Evolutionary conservation across 2,113 vertebrate species (phyloP), one percentile per base, ranked within the genome.

Genomic region (Sinocyclocheilus anshuiensis): DNA sequence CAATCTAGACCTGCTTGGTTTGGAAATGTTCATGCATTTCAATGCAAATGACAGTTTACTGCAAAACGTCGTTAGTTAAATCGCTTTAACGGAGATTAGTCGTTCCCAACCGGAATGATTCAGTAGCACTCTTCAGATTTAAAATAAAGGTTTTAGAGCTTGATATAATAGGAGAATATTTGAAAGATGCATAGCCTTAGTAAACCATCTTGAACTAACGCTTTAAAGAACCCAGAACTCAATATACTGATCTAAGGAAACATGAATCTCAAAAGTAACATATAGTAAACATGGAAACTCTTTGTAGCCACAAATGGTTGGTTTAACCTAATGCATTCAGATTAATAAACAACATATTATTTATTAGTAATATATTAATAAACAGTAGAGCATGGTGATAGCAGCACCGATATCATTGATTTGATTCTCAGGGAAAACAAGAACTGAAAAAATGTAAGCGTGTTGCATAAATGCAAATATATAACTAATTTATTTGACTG

Each of bases 31-130:
- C 57, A 15, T 24, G 55, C n/a, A 45, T 36, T 80, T 80, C 15
- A 42, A 63, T 63, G 36, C 29, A 63, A 15, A 61, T 61, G 9
- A n/a, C 4, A 16, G 10, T 61, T 15, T 24, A 80, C 55, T 42
- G 55, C 29, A 63, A 63, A 15, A 80, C 24, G 36, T 39, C 57
- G 9, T 10, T 10, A 45, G 42, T 80, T 36, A 22, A 63, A 63
- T 63, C 55, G 36, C 57, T 80, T 61, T 63, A 63, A 80, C 24
- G 20, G 33, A 80, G 77, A 80, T 80, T 63, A 42, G 55, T 39
- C n/a, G 48, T 55, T 18, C 71, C 18, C 71, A 22, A 6, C 4
- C 4, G 50, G 65, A 33, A 18, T 18, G 2, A 33, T 67, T 67
- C 65, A 67, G 26, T 69, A 16, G 29, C 50, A n/a, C 36, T 26